Evolutionary conservation across 2,113 vertebrate genomes (phyloP), one percentile per base, ranked within the genome.

Genomic region (Rhadina sibilatrix): DNA sequence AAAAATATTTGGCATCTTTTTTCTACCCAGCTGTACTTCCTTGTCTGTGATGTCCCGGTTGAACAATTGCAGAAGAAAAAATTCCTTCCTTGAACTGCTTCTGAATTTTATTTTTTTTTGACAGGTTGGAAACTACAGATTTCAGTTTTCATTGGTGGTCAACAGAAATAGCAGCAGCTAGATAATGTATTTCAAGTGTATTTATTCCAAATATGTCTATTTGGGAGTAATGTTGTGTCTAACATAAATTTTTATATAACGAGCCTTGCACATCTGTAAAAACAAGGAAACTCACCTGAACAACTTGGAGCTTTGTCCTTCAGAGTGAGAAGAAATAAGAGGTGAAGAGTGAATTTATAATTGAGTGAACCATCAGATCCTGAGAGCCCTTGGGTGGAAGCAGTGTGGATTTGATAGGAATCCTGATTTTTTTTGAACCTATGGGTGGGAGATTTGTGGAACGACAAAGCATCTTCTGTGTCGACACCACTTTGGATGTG

Each of bases 361-460:
- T 4, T 42, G 59, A 2, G 9, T 21, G n/a, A 89, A 19, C 59
- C 64, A 31, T 31, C 56, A 78, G 17, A 17, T 57, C 42, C 66
- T 75, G 53, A 37, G 25, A 82, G 44, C 16, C 23, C 9, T 44
- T 65, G 30, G 33, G 25, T 25, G 74, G 54, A 61, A 63, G 25
- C 2, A 8, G 17, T 22, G 22, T 19, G 56, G 17, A 71, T 94
- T 74, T 79, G 30, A n/a, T 4, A 18, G 25, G 27, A n/a, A 68
- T 87, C 64, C 28, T 82, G 57, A 28, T 53, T 38, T 71, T 78
- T 83, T 57, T 2, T 33, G 3, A 79, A 82, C 9, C 2, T 20
- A 1, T 5, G 22, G 6, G 13, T 0, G 0, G 44, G 44, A 60
- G 21, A 5, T 83, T 28, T 89, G 63, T 35, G 68, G 53, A 89